Evolutionary conservation across 2,113 vertebrate species (phyloP).

Genomic region (Eubucco bourcierii): DNA sequence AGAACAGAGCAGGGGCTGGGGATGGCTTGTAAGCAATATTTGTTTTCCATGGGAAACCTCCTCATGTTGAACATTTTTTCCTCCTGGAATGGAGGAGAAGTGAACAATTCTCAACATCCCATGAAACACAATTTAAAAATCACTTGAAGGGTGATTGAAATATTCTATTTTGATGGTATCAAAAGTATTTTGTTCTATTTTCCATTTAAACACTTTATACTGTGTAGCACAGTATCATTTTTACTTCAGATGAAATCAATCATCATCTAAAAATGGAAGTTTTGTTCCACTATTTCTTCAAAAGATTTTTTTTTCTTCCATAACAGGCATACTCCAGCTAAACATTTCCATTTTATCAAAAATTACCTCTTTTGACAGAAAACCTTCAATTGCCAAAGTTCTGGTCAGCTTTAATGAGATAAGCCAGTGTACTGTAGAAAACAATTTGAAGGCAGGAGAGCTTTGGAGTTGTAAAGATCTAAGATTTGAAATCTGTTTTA

Average conservation of each 20-base stretch:
- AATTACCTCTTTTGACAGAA: neutral
- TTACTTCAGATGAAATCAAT: conserved; percentile 22
- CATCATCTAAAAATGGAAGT: neutral
- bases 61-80: neutral
- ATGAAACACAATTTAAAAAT: neutral
- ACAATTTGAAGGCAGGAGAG: rapidly evolving
- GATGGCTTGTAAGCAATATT: neutral
- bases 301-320: neutral
- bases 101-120: conserved; percentile 6
- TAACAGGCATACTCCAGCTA: neutral
- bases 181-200: conserved; percentile 2
- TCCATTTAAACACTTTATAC: neutral
- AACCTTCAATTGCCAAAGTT: neutral
- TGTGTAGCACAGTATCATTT: neutral
- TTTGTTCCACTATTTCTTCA: neutral
- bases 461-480: neutral
- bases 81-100: neutral
- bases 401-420: neutral
- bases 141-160: neutral
- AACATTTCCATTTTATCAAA: neutral
- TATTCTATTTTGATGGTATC: conserved; percentile 2
- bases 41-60: neutral
- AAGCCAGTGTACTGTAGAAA: neutral
- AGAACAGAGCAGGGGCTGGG: neutral
- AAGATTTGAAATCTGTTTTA: neutral